Evolutionary conservation across 2,888 invertebrate genomes (phyloP).

Genomic region (Pterobdella sp.): DNA sequence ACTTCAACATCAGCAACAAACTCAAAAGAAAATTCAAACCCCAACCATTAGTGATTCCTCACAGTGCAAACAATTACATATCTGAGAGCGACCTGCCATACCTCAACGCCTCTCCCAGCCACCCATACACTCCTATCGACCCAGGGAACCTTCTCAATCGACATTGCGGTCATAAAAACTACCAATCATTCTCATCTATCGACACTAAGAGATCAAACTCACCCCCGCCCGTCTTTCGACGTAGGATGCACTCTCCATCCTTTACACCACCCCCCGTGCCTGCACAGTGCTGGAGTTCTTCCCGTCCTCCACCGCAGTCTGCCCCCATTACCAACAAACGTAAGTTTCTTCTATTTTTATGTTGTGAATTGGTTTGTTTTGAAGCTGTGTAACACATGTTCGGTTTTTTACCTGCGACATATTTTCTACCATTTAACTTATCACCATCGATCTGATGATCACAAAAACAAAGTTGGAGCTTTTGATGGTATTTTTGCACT

Average conservation of each 20-base stretch:
- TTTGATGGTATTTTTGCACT: too few species aligned
- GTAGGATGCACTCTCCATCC: conserved; percentile 1
- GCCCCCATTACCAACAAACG: conserved; percentile 10
- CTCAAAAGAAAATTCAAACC: conserved; percentile 19
- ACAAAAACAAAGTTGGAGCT: too few species aligned
- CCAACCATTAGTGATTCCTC: conserved; percentile 21
- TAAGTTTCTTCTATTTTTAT: not conserved
- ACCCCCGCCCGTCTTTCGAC: not conserved
- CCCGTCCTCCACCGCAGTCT: not conserved
- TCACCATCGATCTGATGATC: too few species aligned
- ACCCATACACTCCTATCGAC: not conserved
- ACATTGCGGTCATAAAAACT: not conserved
- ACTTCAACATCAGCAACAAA: not conserved
- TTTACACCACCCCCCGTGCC: not conserved
- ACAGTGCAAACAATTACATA: conserved; percentile 24
- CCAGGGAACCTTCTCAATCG: not conserved
- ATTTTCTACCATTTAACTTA: too few species aligned
- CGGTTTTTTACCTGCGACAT: too few species aligned
- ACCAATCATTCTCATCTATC: not conserved
- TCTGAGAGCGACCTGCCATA: not conserved
- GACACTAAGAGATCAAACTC: not conserved
- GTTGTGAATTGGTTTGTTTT: too few species aligned
- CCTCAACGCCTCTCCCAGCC: not conserved
- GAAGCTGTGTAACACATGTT: too few species aligned
- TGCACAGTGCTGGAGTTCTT: not conserved